Base-by-base conservation (phyloP, 2,797 vertebrate genomes). In the Xiphophorus birchmanni region DNA sequence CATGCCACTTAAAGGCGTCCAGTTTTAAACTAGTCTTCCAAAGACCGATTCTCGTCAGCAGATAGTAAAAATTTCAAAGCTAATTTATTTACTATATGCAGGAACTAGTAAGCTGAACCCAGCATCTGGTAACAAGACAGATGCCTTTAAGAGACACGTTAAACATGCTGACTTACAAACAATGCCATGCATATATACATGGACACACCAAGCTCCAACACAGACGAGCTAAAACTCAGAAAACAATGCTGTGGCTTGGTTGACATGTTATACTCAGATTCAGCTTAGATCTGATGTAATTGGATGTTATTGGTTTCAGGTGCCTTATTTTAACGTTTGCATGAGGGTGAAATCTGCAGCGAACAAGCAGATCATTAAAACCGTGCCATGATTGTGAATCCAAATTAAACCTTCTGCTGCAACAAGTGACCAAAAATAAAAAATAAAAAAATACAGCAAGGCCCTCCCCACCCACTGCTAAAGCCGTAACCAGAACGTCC, bases 131-230 rank as follows among this genome's bases (percentile, higher is more conserved):
- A 84, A 73, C 21, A 52, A 52, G 21, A 76, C 75, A 72, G 79
- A 75, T 67, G 67, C 40, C 26, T 23, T 44, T 26, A 44, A n/a
- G 72, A 40, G 76, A 84, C 67, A 9, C 73, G 71, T 87, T 56
- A 75, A 85, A 89, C 88, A 90, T 90, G 87, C 89, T 9, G 44
- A 84, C 42, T 67, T 82, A 86, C 73, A 78, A 83, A 88, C 50
- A 74, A 74, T 80, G 85, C 90, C 69, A 92, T 88, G 86, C 90
- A 88, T 79, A 40, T 79, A 32, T 23, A 86, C 83, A 77, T 76
- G 42, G 37, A 87, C 80, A 65, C 79, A 11, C 72, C 21, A 4
- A 83, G 73, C 75, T 75, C 78, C 18, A 40, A 81, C 58, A 80
- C 88, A 86, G 80, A 73, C 78, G 71, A 47, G 32, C 56, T 18